Base-by-base conservation (phyloP, 2,888 invertebrate species). In the Atethmia centrago region DNA sequence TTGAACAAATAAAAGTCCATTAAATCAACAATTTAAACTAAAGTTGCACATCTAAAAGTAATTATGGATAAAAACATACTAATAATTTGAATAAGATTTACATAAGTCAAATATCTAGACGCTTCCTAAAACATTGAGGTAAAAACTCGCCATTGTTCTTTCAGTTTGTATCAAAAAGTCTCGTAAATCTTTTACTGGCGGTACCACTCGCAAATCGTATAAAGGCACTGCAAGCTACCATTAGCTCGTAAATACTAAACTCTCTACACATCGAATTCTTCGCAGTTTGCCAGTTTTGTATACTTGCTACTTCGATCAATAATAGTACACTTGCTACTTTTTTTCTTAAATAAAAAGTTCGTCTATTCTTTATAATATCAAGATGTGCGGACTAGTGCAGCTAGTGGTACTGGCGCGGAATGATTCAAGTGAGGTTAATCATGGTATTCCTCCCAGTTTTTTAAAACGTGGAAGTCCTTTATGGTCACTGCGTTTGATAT, bases 171-270 rank as follows among this genome's bases (percentile, higher is more conserved):
- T 72, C 70, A 70, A 72, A 55, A 67, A 25, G 28, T 4, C 56
- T 67, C 71, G 40, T 71, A 40, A 67, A 40, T 56, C 28, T 56
- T 66, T 56, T 66, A 71, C 40, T 58, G 56, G 68, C 47, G n/a
- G 47, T 49, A 67, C 16, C 4, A 28, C 69, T 58, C 40, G 31
- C 40, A 71, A 67, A 67, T 67, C 16, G 68, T 49, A 40, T 47
- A 49, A 40, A 56, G 19, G 21, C 31, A 51, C 19, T 70, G 28
- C 40, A n/a, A 42, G 42, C 21, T 55, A 47, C 53, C 36, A 36
- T 21, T 55, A 25, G 9, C 70, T 25, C n/a, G 45, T 70, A 42
- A 53, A 53, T 55, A 45, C 67, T 45, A 31, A 31, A 53, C 65
- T 42, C 12, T 0, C 14, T 25, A 45, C 25, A n/a, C 2, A 66